Base-by-base conservation (phyloP, 2,797 vertebrate genomes). In the Pseudotriccus pelzelni region DNA sequence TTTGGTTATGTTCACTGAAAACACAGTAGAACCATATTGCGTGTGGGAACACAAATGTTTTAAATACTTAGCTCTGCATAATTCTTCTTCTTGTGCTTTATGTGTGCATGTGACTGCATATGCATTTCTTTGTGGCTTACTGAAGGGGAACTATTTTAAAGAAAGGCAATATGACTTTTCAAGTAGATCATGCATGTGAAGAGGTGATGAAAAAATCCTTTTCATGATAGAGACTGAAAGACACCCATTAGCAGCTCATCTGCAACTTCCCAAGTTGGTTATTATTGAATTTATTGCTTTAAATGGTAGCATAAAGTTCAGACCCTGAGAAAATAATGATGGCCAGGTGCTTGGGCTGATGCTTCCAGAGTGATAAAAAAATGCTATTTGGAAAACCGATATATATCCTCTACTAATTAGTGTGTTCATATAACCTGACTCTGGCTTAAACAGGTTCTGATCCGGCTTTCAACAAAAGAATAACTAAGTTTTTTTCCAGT, bases 11-110 rank as follows among this genome's bases (percentile, higher is more conserved):
- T 59, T 94, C 70, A 69, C 69, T 52, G 76, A 89, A 88, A 85
- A 78, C 69, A 78, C 39, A 30, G 84, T 36, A 79, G 66, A 93
- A 84, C 83, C 92, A 96, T 96, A 93, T 41, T 95, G 95, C 15
- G 2, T 88, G 91, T 89, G 72, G 93, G 94, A 95, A 93, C 81
- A 78, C 59, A 79, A 94, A 90, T 50, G 46, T 91, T 93, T 72
- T 78, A 94, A 90, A 83, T 70, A 94, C 64, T 83, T 78, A 82
- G 34, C 46, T 95, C 72, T 92, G 86, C 62, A 72, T 88, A 91
- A 84, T 80, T 93, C 39, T 77, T 37, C 21, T 79, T 63, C 39
- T 91, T 76, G 63, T 30, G 39, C 78, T 85, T 77, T 59, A 53
- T 64, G 68, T 32, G n/a, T 77, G 76, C 89, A 80, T 4, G 5